phyloP scores from a whole-genome alignment of 2,113 vertebrate species.

The Hypomesus transpacificus region DNA sequence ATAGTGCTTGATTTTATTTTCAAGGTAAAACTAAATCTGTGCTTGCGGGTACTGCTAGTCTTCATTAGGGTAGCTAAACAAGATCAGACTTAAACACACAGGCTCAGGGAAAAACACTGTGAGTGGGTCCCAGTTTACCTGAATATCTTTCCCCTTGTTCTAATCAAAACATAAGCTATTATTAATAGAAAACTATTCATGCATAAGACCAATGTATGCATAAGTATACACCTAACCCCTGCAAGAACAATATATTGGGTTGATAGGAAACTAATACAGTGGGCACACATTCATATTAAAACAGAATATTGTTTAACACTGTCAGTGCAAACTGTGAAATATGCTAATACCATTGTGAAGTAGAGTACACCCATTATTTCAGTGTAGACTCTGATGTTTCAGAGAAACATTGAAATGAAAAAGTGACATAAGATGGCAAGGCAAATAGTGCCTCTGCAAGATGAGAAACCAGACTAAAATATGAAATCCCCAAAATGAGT shows the following conservation, averaged over 20 bases:
- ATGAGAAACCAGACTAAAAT: no score
- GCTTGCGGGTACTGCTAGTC: neutral
- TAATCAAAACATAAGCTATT: slow-evolving; percentile 66
- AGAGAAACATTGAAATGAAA: no score
- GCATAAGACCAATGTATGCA: slow-evolving; percentile 71
- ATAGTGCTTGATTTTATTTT: no score
- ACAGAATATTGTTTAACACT: no score
- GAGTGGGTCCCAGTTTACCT: slow-evolving; percentile 65
- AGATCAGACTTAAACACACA: slow-evolving; percentile 47
- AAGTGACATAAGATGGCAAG: no score
- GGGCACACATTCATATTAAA: slow-evolving; percentile 18
- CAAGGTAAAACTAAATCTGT: no score
- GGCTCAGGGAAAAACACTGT: slow-evolving; percentile 51
- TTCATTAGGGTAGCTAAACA: slow-evolving; percentile 15
- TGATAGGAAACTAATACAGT: slow-evolving; percentile 39
- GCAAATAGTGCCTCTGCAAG: no score
- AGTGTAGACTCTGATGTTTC: no score
- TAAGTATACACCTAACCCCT: slow-evolving; percentile 68
- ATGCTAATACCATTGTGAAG: no score
- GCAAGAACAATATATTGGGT: slow-evolving; percentile 52
- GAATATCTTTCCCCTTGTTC: slow-evolving; percentile 59
- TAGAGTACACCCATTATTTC: no score
- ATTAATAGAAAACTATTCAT: slow-evolving; percentile 62
- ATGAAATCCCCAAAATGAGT: no score
- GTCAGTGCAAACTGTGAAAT: no score